phyloP scores from a whole-genome alignment of 2,113 vertebrate genomes.

The Petaurus breviceps region DNA sequence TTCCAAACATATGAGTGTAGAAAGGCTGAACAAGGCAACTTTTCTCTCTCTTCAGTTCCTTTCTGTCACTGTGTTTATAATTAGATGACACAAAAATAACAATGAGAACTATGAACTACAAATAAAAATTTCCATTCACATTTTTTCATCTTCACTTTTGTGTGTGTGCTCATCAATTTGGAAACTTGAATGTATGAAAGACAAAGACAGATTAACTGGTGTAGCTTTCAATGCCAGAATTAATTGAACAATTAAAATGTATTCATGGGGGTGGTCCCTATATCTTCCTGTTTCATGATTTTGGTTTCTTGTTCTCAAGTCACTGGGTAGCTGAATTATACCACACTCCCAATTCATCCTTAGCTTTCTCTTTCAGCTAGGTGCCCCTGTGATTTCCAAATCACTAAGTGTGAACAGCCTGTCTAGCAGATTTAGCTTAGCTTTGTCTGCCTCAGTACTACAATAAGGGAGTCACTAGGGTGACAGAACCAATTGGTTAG shows the following conservation, averaged over 20 bases:
- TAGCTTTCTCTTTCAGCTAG: constrained; percentile 31
- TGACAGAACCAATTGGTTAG: constrained; percentile 42
- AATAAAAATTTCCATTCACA: neutral
- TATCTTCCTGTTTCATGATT: neutral
- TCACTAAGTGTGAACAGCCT: constrained; percentile 51
- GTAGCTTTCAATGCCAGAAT: constrained; percentile 5
- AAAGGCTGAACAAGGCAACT: neutral
- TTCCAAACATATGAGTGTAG: neutral
- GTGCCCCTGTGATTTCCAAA: constrained; percentile 47
- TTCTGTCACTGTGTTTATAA: neutral
- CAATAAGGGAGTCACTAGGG: constrained; percentile 23
- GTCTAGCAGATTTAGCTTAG: constrained; percentile 52
- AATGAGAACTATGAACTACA: neutral
- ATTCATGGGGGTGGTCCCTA: neutral
- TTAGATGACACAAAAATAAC: neutral
- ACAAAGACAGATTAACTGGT: constrained; percentile 7
- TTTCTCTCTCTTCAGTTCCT: neutral
- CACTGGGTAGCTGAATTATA: neutral
- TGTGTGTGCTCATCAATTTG: neutral
- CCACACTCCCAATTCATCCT: neutral
- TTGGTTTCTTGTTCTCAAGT: constrained; percentile 24
- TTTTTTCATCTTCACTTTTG: neutral
- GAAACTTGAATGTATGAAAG: constrained; percentile 1
- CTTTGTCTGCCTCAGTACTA: constrained; percentile 47
- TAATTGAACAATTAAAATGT: neutral